A percentile compares a stretch with the other conserved stretches of the same genome.
phyloP scores from a whole-genome alignment of 2,797 vertebrate genomes.

The Tenualosa thibaudeaui region DNA sequence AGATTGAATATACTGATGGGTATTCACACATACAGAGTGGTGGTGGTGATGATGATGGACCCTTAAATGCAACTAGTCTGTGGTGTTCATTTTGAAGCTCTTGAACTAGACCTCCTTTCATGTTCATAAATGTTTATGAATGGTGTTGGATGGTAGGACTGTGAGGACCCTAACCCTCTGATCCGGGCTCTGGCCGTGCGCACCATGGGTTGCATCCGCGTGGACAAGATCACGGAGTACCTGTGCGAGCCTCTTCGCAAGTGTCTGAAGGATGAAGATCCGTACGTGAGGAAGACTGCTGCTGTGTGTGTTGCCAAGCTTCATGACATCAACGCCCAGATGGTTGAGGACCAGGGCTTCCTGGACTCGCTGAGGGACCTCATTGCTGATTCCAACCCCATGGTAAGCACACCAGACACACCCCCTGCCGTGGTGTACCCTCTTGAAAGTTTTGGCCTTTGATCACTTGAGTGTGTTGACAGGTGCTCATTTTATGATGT shows the following conservation, averaged over 20 bases:
- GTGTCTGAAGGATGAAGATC: constrained; percentile 97
- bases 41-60: background rate
- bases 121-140: background rate
- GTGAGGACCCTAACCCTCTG: constrained; percentile 96
- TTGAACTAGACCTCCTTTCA: background rate
- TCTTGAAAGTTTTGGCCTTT: background rate
- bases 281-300: constrained; percentile 95
- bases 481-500: background rate
- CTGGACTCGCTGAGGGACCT: constrained; percentile 95
- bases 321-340: constrained; percentile 98
- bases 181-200: constrained; percentile 95
- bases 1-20: background rate
- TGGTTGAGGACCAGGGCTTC: constrained; percentile 99
- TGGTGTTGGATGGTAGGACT: constrained; percentile 77
- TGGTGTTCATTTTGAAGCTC: background rate
- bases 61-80: background rate
- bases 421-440: too few species aligned
- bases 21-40: background rate
- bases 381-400: constrained; percentile 97
- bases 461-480: background rate
- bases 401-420: constrained; percentile 74
- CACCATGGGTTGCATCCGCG: constrained; percentile 97
- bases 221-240: constrained; percentile 98
- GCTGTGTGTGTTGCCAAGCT: constrained; percentile 98
- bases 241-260: constrained; percentile 96